Base-by-base conservation (phyloP, 2,888 invertebrate species). In the Idaea straminata region DNA sequence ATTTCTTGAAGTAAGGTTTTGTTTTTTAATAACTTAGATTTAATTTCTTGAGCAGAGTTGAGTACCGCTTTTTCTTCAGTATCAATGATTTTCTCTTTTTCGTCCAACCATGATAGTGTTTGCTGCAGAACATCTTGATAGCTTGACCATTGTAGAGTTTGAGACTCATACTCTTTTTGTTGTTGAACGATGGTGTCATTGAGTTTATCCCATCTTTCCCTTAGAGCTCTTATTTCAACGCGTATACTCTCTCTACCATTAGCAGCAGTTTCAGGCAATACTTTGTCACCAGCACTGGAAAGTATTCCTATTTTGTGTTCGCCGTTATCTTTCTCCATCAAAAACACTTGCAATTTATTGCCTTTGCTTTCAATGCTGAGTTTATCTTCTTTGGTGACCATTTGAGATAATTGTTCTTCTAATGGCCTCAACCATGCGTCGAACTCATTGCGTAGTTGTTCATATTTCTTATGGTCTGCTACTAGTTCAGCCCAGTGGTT, bases 211-310 rank as follows among this genome's bases (percentile, higher is more conserved):
- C 98, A 98, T 80, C 97, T 94, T 81, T 97, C 97, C 76, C 97
- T 94, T 15, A 97, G 94, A 35, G 94, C 93, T 77, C 97, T 94
- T 66, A 98, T 91, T 83, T 98, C 97, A 72, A 96, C 95, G n/a
- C 99, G 94, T 65, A 99, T 96, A 64, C 94, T 95, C 85, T 99
- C 99, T 69, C 99, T 94, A 0, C 99, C 99, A 75, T 96, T 95
- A 0, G 98, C 96, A 10, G 98, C 97, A 3, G 98, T 99, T 85
- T 98, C 98, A 0, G 98, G 97, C 69, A 98, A 94, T n/a, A 99
- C 95, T 83, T 96, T 96, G 81, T 99, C 99, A 3, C 98, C 98
- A 0, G 96, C 94, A 4, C 95, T 94, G 15, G 96, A 95, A 16
- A 98, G 87, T 58, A 95, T 94, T 64, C 95, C 94, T 47, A 99